Evolutionary conservation across 2,797 vertebrate genomes (phyloP), one percentile per base, ranked within the genome.

Genomic region (Siniperca scherzeri): DNA sequence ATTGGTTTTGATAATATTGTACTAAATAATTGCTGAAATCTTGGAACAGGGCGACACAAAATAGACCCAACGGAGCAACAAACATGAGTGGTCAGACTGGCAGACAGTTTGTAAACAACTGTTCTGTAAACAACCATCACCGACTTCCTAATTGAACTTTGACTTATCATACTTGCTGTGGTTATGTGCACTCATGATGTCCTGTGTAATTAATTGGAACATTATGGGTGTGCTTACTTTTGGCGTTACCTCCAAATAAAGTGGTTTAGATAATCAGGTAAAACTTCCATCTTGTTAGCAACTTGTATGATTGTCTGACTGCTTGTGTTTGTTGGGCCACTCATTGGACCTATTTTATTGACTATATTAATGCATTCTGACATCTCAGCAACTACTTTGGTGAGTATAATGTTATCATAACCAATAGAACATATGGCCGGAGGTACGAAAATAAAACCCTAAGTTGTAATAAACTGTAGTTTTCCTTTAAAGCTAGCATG

Each of bases 361-460:
- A 19, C 36, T 36, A 33, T 40, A 65, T 67, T 19, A 71, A 36
- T 40, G n/a, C 14, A 59, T 50, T 33, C 25, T 22, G 36, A 65
- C 52, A 60, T 53, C n/a, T 52, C 12, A 55, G n/a, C 13, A 19
- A 25, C 36, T 74, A 74, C 46, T 60, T 70, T 61, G 12, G 6
- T 64, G 56, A n/a, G 12, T n/a, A 50, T 10, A 65, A 5, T 55
- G 6, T 59, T 61, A 25, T 56, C 4, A 70, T 21, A 38, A 57
- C 25, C 40, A 74, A 40, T 30, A 61, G 21, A 61, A 70, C 14
- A 13, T 11, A 64, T 59, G 42, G 11, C 52, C 48, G 19, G n/a
- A 74, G 53, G 27, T 61, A 21, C n/a, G 1, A 75, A 61, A 77
- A 44, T 50, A 50, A 48, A 65, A 57, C 30, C 22, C 6, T 22